A percentile compares a stretch with the other conserved stretches of the same genome.
Evolutionary conservation across 2,113 vertebrate species (phyloP).

Genomic region (Paramormyrops kingsleyae): DNA sequence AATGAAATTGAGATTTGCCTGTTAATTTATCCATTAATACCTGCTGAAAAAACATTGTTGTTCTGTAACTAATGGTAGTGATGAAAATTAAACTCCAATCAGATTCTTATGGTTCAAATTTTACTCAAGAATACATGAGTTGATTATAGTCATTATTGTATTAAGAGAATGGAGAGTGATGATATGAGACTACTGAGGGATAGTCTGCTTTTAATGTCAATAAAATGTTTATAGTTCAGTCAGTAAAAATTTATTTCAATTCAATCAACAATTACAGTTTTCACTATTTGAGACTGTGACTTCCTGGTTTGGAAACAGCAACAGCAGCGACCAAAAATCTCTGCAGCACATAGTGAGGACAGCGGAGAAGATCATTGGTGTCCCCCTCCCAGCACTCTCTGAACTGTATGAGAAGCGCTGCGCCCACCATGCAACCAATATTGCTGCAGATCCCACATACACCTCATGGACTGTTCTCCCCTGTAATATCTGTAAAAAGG

Average conservation of each 20-base stretch:
- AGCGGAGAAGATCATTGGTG: too few species aligned
- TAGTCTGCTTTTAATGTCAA: background rate
- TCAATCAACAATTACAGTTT: too few species aligned
- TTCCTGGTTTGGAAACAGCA: too few species aligned
- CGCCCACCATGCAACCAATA: too few species aligned
- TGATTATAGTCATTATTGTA: background rate
- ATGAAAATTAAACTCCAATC: background rate
- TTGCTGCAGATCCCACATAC: too few species aligned
- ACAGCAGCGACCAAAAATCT: too few species aligned
- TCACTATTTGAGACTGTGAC: too few species aligned
- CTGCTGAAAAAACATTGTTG: background rate
- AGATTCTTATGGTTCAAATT: background rate
- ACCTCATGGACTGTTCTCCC: too few species aligned
- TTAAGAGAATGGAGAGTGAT: background rate
- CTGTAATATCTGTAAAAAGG: too few species aligned
- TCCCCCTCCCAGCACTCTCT: too few species aligned
- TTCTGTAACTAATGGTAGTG: background rate
- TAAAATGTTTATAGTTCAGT: background rate
- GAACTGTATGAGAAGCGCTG: too few species aligned
- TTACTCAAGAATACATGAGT: background rate
- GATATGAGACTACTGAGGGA: background rate
- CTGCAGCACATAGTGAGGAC: too few species aligned
- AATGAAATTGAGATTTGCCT: background rate
- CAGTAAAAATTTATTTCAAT: background rate
- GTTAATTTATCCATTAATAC: background rate